A percentile compares a stretch with the other conserved stretches of the same genome.
Evolutionary conservation across 2,113 vertebrate genomes (phyloP).

Genomic region (Thunnus maccoyii): DNA sequence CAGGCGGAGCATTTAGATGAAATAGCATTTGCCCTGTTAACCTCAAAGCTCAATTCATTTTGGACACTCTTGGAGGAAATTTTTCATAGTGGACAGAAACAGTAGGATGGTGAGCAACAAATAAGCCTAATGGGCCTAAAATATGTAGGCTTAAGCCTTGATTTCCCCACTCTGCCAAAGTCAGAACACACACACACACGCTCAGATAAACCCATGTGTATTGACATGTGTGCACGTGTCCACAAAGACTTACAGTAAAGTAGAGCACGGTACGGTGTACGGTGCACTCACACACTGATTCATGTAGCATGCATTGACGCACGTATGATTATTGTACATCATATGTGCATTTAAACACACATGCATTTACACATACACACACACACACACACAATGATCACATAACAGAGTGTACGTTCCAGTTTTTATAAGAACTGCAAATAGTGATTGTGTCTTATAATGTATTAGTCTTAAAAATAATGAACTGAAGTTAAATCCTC

Average conservation of each 20-base stretch:
- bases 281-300: not conserved
- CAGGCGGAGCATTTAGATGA: constrained; percentile 63
- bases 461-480: constrained; percentile 65
- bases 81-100: not conserved
- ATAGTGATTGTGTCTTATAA: constrained; percentile 4
- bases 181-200: constrained; percentile 4
- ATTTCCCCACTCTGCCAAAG: not conserved
- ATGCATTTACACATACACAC: not conserved
- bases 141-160: constrained; percentile 11
- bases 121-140: constrained; percentile 4
- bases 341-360: not conserved
- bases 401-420: not conserved
- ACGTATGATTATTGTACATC: not conserved
- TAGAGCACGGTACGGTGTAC: not conserved
- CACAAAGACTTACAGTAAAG: not conserved
- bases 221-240: not conserved
- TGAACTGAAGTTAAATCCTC: constrained; percentile 74
- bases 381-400: not conserved
- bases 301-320: not conserved
- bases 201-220: not conserved
- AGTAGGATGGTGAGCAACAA: not conserved
- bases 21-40: constrained; percentile 48
- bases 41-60: constrained; percentile 36
- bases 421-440: constrained; percentile 12
- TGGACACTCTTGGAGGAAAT: constrained; percentile 27